Percentiles rank a stretch among this genome's conserved stretches.
Conservation (phyloP, 2,797 vertebrate genomes). For the Enteromius argenteus region DNA sequence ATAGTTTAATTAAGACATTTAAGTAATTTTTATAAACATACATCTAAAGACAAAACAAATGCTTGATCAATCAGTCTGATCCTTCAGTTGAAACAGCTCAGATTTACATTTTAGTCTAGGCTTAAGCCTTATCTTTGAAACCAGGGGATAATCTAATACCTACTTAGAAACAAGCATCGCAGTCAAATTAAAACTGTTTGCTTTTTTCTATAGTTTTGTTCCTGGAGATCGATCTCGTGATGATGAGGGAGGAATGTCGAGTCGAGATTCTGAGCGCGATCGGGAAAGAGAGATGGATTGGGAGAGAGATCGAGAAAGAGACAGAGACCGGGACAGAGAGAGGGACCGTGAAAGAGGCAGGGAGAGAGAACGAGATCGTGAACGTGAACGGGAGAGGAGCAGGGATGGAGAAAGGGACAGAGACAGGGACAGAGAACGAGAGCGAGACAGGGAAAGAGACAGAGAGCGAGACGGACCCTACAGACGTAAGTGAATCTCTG, state of each 20-base stretch:
- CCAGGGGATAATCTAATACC: not conserved
- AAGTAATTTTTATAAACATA: no score
- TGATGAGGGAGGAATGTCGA: constrained; percentile 63
- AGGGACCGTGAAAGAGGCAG: constrained; percentile 63
- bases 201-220: constrained; percentile 81
- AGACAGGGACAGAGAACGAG: constrained; percentile 67
- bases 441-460: constrained; percentile 64
- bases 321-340: constrained; percentile 35
- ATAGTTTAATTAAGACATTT: no score
- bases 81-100: no score
- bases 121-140: no score
- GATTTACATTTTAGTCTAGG: no score
- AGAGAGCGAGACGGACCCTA: constrained; percentile 75
- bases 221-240: constrained; percentile 85
- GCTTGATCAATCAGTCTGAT: no score
- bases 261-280: constrained; percentile 45
- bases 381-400: constrained; percentile 41
- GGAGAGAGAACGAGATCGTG: constrained; percentile 69
- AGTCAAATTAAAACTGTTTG: not conserved
- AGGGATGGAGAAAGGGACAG: constrained; percentile 45
- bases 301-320: constrained; percentile 67
- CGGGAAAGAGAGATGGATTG: constrained; percentile 62
- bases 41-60: no score
- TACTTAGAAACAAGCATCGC: not conserved
- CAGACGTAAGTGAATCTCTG: constrained; percentile 73